phyloP scores from a whole-genome alignment of 2,888 invertebrate species.

The Cynaeus angustus region DNA sequence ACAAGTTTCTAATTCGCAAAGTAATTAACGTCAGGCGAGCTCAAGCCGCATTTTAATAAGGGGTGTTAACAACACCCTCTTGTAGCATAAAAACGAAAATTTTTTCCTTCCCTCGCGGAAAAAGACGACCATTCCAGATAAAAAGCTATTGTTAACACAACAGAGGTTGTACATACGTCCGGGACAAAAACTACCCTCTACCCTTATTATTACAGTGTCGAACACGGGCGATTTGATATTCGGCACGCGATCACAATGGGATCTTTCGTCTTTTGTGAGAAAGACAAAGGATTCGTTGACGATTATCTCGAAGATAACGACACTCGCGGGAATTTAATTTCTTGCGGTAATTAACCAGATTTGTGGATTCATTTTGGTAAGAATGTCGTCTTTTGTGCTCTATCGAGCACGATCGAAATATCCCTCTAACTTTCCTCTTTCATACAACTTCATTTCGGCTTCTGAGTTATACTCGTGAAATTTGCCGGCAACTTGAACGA shows the following conservation, averaged over 20 bases:
- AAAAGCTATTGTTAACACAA: constrained; percentile 16
- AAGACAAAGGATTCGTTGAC: constrained; percentile 28
- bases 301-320: constrained; percentile 40
- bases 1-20: background rate
- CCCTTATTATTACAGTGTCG: constrained; percentile 38
- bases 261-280: constrained; percentile 14
- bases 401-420: constrained; percentile 6
- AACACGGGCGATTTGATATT: constrained; percentile 40
- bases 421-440: background rate
- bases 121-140: constrained; percentile 19
- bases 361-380: constrained; percentile 30
- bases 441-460: constrained; percentile 9
- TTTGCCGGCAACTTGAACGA: background rate
- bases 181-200: constrained; percentile 24
- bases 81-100: too few species aligned
- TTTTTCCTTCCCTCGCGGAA: background rate
- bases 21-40: constrained; percentile 1
- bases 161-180: constrained; percentile 15
- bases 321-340: constrained; percentile 40
- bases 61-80: background rate
- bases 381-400: constrained; percentile 27
- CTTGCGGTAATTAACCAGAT: constrained; percentile 37
- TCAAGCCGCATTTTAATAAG: constrained; percentile 6
- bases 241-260: constrained; percentile 35
- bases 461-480: constrained; percentile 7